Percentiles rank a stretch among this genome's conserved stretches.
These are phyloP conservation scores for Saccostrea echinata DNA, from an alignment of 1,140 invertebrate genomes.

Conservation along the genomic window DNA sequence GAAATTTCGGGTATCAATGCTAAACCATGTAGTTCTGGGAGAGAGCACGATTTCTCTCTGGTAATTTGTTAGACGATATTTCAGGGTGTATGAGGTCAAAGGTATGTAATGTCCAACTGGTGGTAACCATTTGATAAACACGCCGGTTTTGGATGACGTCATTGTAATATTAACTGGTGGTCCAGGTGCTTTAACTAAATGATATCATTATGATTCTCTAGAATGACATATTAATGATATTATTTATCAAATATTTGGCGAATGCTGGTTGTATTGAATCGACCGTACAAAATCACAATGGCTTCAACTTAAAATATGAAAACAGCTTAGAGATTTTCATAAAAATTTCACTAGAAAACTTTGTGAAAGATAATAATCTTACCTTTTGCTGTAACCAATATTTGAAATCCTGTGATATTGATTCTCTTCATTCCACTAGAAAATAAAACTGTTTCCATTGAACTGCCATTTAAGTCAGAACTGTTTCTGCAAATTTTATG, in stretches of 20 bases:
- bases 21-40: not conserved
- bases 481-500: not conserved
- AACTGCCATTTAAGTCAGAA: not conserved
- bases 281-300: not conserved
- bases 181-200: not conserved
- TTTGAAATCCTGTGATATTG: not conserved
- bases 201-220: not conserved
- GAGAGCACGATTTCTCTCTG: not conserved
- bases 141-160: not conserved
- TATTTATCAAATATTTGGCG: no score
- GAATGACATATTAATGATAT: no score
- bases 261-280: no score
- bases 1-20: slow-evolving; percentile 9
- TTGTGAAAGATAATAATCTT: no score
- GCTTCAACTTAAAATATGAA: not conserved
- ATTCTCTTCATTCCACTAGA: not conserved
- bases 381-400: not conserved
- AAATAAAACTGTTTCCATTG: not conserved
- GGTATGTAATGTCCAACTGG: not conserved
- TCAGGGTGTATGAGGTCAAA: not conserved
- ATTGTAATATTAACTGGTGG: not conserved
- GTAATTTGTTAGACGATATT: not conserved
- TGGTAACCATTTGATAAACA: not conserved
- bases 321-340: no score
- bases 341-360: no score